Percentiles rank a stretch among this genome's conserved stretches.
Conservation (phyloP, 2,113 vertebrate species). For the Nestor notabilis region DNA sequence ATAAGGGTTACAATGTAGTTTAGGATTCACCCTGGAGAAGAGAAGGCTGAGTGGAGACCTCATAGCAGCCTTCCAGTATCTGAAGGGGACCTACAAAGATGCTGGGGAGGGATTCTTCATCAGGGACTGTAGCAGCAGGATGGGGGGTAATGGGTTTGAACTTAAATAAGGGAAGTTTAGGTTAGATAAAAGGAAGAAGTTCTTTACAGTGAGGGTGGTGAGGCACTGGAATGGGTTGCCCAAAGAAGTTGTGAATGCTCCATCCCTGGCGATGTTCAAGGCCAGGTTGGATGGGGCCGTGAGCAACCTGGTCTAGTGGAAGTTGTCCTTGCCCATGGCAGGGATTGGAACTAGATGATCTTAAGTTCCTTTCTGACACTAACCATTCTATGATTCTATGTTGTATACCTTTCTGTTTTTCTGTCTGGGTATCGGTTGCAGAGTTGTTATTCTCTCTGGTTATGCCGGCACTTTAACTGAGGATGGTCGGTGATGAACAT, state of each 20-base stretch:
- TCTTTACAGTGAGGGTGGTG: not conserved
- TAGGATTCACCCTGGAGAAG: not conserved
- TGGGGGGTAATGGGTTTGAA: not conserved
- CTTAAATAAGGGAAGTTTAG: not conserved
- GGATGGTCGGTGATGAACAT: not conserved
- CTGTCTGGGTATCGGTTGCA: not conserved
- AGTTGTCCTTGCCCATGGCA: not conserved
- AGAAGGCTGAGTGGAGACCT: not conserved
- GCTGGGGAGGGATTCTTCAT: not conserved
- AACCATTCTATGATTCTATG: not conserved
- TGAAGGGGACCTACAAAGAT: no score
- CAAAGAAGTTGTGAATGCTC: not conserved
- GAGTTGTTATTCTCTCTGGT: not conserved
- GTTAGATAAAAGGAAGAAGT: not conserved
- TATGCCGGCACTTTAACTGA: not conserved
- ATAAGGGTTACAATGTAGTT: not conserved
- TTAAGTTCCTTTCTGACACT: not conserved
- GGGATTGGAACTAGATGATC: not conserved
- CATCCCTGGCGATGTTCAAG: not conserved
- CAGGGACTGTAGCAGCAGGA: not conserved
- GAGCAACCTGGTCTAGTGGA: not conserved
- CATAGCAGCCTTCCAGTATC: no score
- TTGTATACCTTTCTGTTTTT: not conserved
- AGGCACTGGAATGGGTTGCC: not conserved
- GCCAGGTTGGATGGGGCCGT: not conserved